Evolutionary conservation across 2,888 invertebrate genomes (phyloP).

Genomic region (Mesorhabditis spiculigera): DNA sequence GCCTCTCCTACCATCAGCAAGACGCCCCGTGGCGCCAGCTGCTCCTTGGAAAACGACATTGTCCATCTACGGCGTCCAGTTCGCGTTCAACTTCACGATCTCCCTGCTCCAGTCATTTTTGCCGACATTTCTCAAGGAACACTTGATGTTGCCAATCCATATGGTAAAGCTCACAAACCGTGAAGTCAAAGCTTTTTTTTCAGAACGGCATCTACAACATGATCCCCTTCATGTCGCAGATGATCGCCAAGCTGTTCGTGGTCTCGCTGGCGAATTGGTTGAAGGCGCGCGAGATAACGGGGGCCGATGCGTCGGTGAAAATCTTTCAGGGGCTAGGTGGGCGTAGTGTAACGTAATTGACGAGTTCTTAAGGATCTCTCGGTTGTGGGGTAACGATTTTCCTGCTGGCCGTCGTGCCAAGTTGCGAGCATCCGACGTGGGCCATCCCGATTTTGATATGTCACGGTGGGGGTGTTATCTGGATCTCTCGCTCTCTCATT

Average conservation of each 20-base stretch:
- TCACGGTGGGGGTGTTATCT: no score
- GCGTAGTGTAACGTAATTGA: not conserved
- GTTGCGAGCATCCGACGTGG: not conserved
- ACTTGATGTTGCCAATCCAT: not conserved
- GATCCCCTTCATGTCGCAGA: conserved; percentile 19
- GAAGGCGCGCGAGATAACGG: not conserved
- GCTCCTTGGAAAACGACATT: not conserved
- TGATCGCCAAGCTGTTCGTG: conserved; percentile 6
- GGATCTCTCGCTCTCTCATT: no score
- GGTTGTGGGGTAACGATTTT: not conserved
- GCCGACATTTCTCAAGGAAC: conserved; percentile 30
- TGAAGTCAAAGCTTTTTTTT: not conserved
- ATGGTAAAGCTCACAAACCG: not conserved
- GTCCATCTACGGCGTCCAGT: conserved; percentile 13
- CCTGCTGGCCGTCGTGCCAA: not conserved
- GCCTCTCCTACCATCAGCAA: not conserved
- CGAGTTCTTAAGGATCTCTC: not conserved
- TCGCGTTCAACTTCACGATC: conserved; percentile 23
- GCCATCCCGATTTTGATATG: not conserved
- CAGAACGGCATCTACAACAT: conserved; percentile 27
- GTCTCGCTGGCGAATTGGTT: not conserved
- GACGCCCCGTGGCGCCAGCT: not conserved
- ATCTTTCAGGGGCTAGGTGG: conserved; percentile 1
- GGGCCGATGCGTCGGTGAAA: not conserved
- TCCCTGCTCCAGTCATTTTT: conserved; percentile 25